phyloP scores from a whole-genome alignment of 1,140 invertebrate genomes.

The Scaptomyza montana region DNA sequence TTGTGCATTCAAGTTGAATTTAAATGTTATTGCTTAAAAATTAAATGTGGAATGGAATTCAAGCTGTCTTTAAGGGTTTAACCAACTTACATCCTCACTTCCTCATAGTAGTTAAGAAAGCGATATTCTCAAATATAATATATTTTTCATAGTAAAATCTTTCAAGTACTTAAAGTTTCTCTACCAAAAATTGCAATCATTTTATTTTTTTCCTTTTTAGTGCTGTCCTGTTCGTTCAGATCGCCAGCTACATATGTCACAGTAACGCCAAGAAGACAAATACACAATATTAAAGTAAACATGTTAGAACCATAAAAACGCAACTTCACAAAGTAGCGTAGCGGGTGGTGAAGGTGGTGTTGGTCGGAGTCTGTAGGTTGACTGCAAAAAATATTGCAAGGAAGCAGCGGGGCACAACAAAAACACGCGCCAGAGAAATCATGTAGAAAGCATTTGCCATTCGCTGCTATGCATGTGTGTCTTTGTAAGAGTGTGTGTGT shows the following conservation, averaged over 20 bases:
- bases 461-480: slow-evolving; percentile 28
- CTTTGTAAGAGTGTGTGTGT: background rate
- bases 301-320: slow-evolving; percentile 80
- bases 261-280: slow-evolving; percentile 76
- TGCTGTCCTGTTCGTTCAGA: slow-evolving; percentile 9
- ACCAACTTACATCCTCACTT: too few species aligned
- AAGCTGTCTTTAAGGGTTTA: background rate
- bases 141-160: too few species aligned
- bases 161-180: background rate
- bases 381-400: slow-evolving; percentile 30
- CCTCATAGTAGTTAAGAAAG: too few species aligned
- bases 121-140: too few species aligned
- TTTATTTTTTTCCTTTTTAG: slow-evolving; percentile 1
- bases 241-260: slow-evolving; percentile 65
- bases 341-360: too few species aligned
- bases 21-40: background rate
- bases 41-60: background rate
- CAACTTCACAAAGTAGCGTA: slow-evolving; percentile 53
- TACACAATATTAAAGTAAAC: slow-evolving; percentile 80
- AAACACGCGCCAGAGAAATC: slow-evolving; percentile 59
- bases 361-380: background rate
- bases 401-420: slow-evolving; percentile 47
- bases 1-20: background rate
- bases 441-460: slow-evolving; percentile 59
- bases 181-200: background rate